Evolutionary conservation across 2,888 invertebrate genomes (phyloP).

Genomic region (Brachyptera putata): DNA sequence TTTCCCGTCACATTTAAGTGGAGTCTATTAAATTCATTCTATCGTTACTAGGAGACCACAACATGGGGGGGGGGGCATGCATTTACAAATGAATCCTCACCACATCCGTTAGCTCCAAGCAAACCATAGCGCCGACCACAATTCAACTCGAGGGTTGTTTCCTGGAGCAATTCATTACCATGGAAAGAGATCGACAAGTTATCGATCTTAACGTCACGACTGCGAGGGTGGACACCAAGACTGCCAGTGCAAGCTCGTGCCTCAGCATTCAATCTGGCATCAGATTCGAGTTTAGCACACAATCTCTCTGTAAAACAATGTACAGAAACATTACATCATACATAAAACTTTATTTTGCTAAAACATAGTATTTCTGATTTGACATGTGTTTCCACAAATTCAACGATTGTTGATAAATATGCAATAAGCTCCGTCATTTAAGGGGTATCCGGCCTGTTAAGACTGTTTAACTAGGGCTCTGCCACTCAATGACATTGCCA

Average conservation of each 20-base stretch:
- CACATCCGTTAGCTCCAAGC: conserved; percentile 96
- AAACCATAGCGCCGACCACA: conserved; percentile 95
- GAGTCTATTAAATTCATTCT: no score
- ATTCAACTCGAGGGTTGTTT: conserved; percentile 94
- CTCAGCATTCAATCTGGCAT: conserved; percentile 89
- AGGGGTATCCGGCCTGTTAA: no score
- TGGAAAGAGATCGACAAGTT: conserved; percentile 98
- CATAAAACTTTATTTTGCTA: background rate
- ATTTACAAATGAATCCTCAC: conserved; percentile 51
- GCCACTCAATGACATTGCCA: no score
- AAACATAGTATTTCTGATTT: no score
- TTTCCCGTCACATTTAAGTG: no score
- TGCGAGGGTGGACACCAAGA: conserved; percentile 90
- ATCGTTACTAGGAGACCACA: no score
- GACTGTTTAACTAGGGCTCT: no score
- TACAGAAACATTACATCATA: background rate
- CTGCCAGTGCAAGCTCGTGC: conserved; percentile 93
- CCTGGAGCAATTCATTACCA: conserved; percentile 91
- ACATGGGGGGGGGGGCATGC: no score
- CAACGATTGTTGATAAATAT: no score
- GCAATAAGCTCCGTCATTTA: no score
- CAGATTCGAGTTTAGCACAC: conserved; percentile 81
- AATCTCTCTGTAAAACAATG: conserved; percentile 61
- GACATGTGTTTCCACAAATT: no score
- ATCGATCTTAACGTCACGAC: conserved; percentile 93